Conservation (phyloP, 2,113 vertebrate genomes). For the Desmodus rotundus region DNA sequence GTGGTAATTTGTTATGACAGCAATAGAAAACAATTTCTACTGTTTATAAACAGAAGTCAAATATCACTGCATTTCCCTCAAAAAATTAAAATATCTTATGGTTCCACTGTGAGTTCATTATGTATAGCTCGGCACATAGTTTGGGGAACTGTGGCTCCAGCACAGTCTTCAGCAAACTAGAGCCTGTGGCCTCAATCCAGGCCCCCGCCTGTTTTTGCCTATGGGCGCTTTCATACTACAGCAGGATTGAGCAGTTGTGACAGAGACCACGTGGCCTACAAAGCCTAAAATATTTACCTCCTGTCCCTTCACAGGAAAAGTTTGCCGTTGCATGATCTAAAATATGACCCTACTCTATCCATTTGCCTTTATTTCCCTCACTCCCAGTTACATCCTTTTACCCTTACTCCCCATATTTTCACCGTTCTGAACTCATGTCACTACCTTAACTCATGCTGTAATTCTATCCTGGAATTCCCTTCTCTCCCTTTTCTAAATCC, state of each 20-base stretch:
- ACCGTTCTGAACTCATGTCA: not conserved
- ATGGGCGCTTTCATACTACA: not conserved
- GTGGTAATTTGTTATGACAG: not conserved
- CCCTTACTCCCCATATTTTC: not conserved
- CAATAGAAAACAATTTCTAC: not conserved
- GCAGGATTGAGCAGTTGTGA: not conserved
- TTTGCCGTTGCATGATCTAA: not conserved
- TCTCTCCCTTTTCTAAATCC: not conserved
- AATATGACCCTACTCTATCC: not conserved
- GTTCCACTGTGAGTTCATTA: not conserved
- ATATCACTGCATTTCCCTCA: not conserved
- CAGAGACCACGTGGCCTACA: not conserved
- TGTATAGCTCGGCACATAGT: not conserved
- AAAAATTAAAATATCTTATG: not conserved
- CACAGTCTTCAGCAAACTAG: not conserved
- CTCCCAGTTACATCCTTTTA: not conserved
- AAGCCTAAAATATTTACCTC: not conserved
- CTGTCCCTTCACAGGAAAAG: conserved; percentile 12
- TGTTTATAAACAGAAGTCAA: not conserved
- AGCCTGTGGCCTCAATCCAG: not conserved
- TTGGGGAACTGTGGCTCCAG: conserved; percentile 24
- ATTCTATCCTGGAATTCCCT: not conserved
- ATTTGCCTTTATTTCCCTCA: not conserved
- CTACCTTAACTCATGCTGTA: not conserved
- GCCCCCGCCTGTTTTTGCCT: not conserved